Percentiles rank a stretch among this genome's conserved stretches.
These are phyloP conservation scores for Neoscelio sp. DNA, from an alignment of 2,888 invertebrate species.

Conservation along the genomic window DNA sequence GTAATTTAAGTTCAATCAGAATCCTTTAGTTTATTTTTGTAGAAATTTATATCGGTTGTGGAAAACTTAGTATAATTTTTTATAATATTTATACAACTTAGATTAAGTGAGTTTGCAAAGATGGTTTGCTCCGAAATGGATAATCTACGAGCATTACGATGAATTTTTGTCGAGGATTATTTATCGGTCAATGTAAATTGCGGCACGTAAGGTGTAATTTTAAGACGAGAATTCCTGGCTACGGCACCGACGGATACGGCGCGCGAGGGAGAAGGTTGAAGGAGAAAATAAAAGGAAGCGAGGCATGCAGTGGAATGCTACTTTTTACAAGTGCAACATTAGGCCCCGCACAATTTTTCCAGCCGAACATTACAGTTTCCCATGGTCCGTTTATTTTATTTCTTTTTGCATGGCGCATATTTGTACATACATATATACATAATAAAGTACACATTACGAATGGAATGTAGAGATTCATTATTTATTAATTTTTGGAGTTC, in stretches of 20 bases:
- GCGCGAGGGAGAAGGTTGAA: neutral
- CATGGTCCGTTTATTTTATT: slow-evolving; percentile 39
- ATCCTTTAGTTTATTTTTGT: slow-evolving; percentile 23
- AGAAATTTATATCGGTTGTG: slow-evolving; percentile 36
- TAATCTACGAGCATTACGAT: too few species aligned
- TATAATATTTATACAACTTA: too few species aligned
- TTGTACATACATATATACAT: slow-evolving; percentile 58
- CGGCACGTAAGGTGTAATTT: slow-evolving; percentile 22
- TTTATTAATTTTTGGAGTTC: slow-evolving; percentile 14
- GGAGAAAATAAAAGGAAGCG: slow-evolving; percentile 46
- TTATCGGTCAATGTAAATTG: too few species aligned
- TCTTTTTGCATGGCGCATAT: slow-evolving; percentile 60
- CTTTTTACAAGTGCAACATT: slow-evolving; percentile 46
- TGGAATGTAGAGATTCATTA: slow-evolving; percentile 52
- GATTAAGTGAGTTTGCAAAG: too few species aligned
- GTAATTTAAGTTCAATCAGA: slow-evolving; percentile 14
- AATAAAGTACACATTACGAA: slow-evolving; percentile 54
- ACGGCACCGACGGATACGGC: slow-evolving; percentile 29
- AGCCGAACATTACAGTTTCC: slow-evolving; percentile 41
- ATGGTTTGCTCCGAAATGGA: too few species aligned
- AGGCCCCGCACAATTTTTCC: slow-evolving; percentile 49
- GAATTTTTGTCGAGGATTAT: too few species aligned
- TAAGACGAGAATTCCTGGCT: slow-evolving; percentile 44
- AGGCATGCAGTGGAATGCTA: slow-evolving; percentile 51
- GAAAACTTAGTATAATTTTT: slow-evolving; percentile 3